These are phyloP conservation scores for Ganaspis sp. DNA, from an alignment of 1,140 invertebrate species.

Conservation along the genomic window DNA sequence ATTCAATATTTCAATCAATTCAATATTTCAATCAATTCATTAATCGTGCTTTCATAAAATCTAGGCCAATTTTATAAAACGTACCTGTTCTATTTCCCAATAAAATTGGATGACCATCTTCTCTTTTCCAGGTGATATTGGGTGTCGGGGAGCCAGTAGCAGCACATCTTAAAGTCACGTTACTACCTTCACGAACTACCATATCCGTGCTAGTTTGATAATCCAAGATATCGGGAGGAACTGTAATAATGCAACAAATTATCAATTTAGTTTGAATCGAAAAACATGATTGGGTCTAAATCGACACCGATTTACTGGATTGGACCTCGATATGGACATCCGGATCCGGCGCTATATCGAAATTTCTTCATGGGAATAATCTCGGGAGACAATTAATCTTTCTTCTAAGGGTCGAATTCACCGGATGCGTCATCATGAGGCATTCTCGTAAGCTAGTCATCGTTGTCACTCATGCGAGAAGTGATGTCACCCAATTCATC, in stretches of 20 bases:
- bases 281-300: slow-evolving; percentile 24
- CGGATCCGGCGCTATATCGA: slow-evolving; percentile 28
- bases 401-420: background rate
- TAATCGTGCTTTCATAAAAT: no score
- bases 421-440: background rate
- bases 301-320: slow-evolving; percentile 32
- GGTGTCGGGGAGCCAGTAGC: slow-evolving; percentile 90
- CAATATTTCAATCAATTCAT: no score
- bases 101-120: slow-evolving; percentile 84
- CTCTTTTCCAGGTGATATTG: slow-evolving; percentile 88
- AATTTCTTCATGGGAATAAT: slow-evolving; percentile 15
- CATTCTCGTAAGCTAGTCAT: background rate
- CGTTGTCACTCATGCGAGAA: background rate
- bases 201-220: slow-evolving; percentile 91
- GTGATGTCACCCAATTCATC: background rate
- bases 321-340: slow-evolving; percentile 18
- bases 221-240: slow-evolving; percentile 91
- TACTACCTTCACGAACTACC: slow-evolving; percentile 90
- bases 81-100: slow-evolving; percentile 76
- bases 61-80: background rate
- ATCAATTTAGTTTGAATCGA: background rate
- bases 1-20: no score
- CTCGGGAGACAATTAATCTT: background rate
- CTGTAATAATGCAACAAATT: slow-evolving; percentile 73
- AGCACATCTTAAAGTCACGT: slow-evolving; percentile 88